Evolutionary conservation across 2,888 invertebrate species (phyloP).

Genomic region (Podotricha telesiphe): DNA sequence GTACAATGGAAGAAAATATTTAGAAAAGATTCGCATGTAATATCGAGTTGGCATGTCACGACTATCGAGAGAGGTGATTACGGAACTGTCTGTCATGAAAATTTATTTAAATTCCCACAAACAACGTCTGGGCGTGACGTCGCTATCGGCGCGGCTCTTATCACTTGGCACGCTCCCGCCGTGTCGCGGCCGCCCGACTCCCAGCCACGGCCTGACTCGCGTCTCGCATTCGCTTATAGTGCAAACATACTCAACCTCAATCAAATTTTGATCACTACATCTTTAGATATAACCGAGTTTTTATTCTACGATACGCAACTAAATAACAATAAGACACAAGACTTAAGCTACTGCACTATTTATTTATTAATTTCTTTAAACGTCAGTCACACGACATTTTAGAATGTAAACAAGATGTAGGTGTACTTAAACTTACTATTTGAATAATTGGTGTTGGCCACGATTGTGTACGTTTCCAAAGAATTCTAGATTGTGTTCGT

Average conservation of each 20-base stretch:
- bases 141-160: constrained; percentile 83
- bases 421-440: constrained; percentile 71
- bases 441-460: constrained; percentile 78
- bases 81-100: constrained; percentile 84
- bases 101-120: constrained; percentile 84
- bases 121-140: constrained; percentile 84
- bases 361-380: constrained; percentile 4
- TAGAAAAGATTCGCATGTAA: constrained; percentile 49
- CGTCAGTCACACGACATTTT: neutral
- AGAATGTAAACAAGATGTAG: constrained; percentile 16
- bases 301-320: neutral
- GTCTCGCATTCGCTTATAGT: constrained; percentile 45
- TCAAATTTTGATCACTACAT: constrained; percentile 24
- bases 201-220: constrained; percentile 55
- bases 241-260: constrained; percentile 59
- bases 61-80: constrained; percentile 79
- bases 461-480: constrained; percentile 73
- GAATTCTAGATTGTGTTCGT: constrained; percentile 72
- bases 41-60: constrained; percentile 73
- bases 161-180: constrained; percentile 83
- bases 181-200: constrained; percentile 71
- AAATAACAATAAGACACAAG: constrained; percentile 1
- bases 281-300: neutral
- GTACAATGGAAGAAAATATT: constrained; percentile 39
- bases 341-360: neutral